Evolutionary conservation across 1,140 invertebrate genomes (phyloP).

Genomic region (Lasioglossum baleicum): DNA sequence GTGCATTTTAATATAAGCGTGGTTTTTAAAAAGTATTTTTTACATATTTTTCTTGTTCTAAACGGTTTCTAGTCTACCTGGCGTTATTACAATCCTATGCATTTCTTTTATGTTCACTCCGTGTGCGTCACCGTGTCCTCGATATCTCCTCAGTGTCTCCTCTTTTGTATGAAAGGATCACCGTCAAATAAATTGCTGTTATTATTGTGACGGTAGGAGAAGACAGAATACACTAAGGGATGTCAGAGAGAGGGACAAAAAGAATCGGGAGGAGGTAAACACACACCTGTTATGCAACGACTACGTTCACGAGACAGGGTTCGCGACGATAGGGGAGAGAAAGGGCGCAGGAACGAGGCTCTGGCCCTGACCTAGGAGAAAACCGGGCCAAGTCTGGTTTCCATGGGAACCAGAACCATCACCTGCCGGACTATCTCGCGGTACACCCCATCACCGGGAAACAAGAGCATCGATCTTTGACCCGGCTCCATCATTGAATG

Average conservation of each 20-base stretch:
- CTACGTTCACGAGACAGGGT: conserved; percentile 13
- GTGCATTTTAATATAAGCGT: no score
- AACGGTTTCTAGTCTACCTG: no score
- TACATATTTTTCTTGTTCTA: no score
- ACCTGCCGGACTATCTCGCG: conserved; percentile 63
- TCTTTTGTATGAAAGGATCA: no score
- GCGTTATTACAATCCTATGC: no score
- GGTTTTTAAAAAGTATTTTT: no score
- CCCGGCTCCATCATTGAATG: conserved; percentile 42
- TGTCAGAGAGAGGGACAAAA: neutral
- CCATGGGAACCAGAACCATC: conserved; percentile 61
- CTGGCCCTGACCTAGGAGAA: conserved; percentile 33
- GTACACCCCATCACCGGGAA: conserved; percentile 27
- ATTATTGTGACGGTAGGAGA: no score
- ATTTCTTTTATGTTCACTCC: no score
- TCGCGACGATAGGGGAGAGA: neutral
- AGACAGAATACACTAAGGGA: no score
- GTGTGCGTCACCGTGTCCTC: no score
- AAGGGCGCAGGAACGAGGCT: conserved; percentile 1
- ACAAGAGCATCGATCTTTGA: conserved; percentile 57
- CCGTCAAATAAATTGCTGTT: no score
- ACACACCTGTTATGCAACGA: conserved; percentile 39
- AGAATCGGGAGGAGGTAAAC: conserved; percentile 4
- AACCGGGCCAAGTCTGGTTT: conserved; percentile 54
- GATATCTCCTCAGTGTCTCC: no score